phyloP scores from a whole-genome alignment of 2,113 vertebrate genomes.

The Garra rufa region DNA sequence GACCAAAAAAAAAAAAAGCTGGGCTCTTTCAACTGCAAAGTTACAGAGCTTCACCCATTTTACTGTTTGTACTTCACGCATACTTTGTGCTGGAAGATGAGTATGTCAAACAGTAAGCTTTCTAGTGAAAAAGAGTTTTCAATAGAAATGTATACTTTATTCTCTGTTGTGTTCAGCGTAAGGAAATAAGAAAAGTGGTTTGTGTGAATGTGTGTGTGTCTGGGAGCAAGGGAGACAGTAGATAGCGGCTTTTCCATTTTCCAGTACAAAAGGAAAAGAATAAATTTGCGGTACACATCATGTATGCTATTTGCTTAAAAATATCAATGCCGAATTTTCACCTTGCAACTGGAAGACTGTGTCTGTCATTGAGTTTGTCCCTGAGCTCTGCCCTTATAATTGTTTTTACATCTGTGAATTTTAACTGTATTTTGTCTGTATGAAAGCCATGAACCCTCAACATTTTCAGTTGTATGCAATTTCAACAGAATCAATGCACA shows the following conservation, averaged over 20 bases:
- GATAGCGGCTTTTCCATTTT: background rate
- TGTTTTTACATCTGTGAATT: background rate
- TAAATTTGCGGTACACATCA: background rate
- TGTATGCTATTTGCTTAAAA: background rate
- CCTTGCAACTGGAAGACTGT: background rate
- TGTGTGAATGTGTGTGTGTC: background rate
- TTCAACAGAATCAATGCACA: background rate
- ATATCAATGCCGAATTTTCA: background rate
- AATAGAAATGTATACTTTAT: constrained; percentile 19
- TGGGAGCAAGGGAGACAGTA: background rate
- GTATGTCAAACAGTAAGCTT: constrained; percentile 24
- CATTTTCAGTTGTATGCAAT: background rate
- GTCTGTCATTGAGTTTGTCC: background rate
- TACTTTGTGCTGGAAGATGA: constrained; percentile 3
- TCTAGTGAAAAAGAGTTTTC: constrained; percentile 1
- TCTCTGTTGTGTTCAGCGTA: background rate
- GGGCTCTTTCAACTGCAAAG: constrained; percentile 8
- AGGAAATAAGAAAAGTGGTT: background rate
- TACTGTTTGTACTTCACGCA: constrained; percentile 12
- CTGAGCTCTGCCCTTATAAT: background rate
- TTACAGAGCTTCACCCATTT: background rate
- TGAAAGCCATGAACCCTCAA: background rate
- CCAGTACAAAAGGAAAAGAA: background rate
- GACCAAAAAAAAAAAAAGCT: background rate
- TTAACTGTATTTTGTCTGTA: background rate